Evolutionary conservation across 2,797 vertebrate genomes (phyloP).

Genomic region (Gymnodraco acuticeps): DNA sequence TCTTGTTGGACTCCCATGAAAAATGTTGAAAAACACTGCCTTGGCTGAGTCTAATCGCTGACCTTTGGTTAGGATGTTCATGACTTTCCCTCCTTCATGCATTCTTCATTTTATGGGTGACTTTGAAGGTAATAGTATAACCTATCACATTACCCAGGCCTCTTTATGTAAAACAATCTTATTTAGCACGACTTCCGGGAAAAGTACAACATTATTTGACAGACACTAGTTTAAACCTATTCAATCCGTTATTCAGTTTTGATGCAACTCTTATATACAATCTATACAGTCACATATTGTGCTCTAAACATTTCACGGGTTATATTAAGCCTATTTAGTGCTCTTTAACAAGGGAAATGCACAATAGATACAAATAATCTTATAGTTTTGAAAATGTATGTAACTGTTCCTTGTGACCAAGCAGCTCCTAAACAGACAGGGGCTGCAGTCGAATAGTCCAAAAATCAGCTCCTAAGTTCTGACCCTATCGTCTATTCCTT

Average conservation of each 20-base stretch:
- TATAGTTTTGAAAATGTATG: not conserved
- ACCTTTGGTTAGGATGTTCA: not conserved
- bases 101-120: constrained; percentile 14
- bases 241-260: not conserved
- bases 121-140: constrained; percentile 5
- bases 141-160: constrained; percentile 10
- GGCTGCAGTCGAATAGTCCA: no score
- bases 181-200: not conserved
- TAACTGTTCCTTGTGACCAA: not conserved
- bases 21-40: not conserved
- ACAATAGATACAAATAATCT: not conserved
- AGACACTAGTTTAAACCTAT: no score
- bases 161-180: not conserved
- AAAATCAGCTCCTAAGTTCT: no score
- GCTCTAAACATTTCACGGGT: not conserved
- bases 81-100: constrained; percentile 4
- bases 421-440: not conserved
- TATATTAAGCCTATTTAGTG: not conserved
- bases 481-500: no score
- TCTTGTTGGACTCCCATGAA: not conserved
- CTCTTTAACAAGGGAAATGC: not conserved
- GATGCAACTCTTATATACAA: not conserved
- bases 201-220: no score
- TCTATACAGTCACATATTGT: not conserved
- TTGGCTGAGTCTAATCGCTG: not conserved